Evolutionary conservation across 2,888 invertebrate species (phyloP).

Genomic region (Antheraea assamensis): DNA sequence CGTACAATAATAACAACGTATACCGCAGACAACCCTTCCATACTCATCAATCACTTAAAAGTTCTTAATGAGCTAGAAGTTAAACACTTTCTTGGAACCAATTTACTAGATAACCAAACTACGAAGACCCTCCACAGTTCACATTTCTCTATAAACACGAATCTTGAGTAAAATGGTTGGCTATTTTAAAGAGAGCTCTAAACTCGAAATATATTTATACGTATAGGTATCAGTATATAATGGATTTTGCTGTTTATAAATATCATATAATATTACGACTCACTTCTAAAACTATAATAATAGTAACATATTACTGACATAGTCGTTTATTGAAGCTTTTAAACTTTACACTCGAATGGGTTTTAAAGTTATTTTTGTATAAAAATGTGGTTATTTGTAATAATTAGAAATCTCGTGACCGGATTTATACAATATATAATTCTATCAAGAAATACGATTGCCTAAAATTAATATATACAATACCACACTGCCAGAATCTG

Average conservation of each 20-base stretch:
- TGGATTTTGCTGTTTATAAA: conserved; percentile 37
- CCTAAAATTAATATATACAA: conserved; percentile 32
- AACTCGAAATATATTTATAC: neutral
- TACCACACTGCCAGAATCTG: neutral
- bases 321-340: conserved; percentile 64
- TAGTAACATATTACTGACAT: conserved; percentile 66
- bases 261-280: conserved; percentile 50
- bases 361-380: conserved; percentile 46
- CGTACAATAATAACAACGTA: neutral
- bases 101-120: conserved; percentile 43
- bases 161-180: neutral
- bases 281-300: conserved; percentile 68
- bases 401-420: conserved; percentile 60
- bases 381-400: conserved; percentile 58
- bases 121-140: conserved; percentile 31
- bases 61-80: conserved; percentile 62
- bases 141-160: neutral
- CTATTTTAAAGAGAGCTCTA: conserved; percentile 5
- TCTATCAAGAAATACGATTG: conserved; percentile 43
- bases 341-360: conserved; percentile 60
- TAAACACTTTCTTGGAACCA: conserved; percentile 56
- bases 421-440: conserved; percentile 42
- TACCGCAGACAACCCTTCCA: conserved; percentile 38
- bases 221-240: conserved; percentile 1
- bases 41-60: conserved; percentile 60